Base-by-base conservation (phyloP, 2,113 vertebrate species). In the Caloenas nicobarica region DNA sequence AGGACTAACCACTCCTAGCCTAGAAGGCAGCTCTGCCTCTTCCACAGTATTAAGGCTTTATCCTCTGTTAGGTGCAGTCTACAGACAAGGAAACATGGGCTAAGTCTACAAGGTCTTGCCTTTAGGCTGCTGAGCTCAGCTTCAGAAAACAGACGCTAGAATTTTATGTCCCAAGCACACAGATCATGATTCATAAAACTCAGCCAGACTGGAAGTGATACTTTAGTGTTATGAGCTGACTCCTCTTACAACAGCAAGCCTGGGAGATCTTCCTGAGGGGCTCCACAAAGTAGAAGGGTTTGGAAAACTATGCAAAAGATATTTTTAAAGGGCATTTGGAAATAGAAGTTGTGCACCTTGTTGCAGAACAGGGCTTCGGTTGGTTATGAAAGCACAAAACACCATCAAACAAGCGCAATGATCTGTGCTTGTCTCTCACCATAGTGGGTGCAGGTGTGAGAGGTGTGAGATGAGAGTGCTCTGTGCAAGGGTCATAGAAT, bases 1-100 rank as follows among this genome's bases (percentile, higher is more conserved):
- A 51, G 65, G 82, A 78, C 88, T 94, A 88, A 88, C 60, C 36
- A 51, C 74, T 82, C 79, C 60, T 40, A 25, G 42, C 33, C 83
- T 73, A 57, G 48, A 68, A 68, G 38, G 70, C 60, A 78, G 28
- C 56, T 74, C 11, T 79, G 57, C n/a, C 38, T 81, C 1, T 93
- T 77, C 58, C 56, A 54, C 48, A 31, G 3, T 38, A 2, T 40
- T 29, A 46, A 81, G 29, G 34, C 3, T 93, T 92, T 68, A 48
- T 56, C 38, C 29, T 86, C 46, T 56, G 6, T 51, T 74, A 46
- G 25, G 56, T 80, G 33, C 76, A 88, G 56, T 36, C 53, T 81
- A 12, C 62, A 95, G 12, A 28, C 13, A 46, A 42, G 38, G 56
- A 81, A 70, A 50, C 1, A 0, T 60, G 40, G 65, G 60, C 10